Conservation (phyloP, 2,888 invertebrate genomes). For the Hecatera dysodea region DNA sequence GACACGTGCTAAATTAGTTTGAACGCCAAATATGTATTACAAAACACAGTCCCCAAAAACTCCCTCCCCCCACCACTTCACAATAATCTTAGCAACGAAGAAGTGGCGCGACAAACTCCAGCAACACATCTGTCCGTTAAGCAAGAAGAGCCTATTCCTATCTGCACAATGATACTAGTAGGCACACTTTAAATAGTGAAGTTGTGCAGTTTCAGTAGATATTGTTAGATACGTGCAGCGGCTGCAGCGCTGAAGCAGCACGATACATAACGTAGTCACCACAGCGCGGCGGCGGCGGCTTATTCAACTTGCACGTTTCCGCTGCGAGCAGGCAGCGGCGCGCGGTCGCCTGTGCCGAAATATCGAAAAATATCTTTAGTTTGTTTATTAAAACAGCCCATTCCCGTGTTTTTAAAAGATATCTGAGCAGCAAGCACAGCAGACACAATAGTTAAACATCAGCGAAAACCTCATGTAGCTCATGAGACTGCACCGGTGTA, state of each 20-base stretch:
- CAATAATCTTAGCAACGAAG: background rate
- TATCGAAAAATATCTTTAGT: background rate
- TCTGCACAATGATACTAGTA: background rate
- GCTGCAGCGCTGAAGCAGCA: background rate
- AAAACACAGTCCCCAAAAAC: no score
- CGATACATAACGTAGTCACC: background rate
- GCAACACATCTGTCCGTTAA: background rate
- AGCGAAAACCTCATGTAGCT: no score
- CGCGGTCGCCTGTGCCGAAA: background rate
- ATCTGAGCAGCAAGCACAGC: no score
- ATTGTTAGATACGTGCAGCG: no score
- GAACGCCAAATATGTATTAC: no score
- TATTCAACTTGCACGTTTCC: constrained; percentile 3
- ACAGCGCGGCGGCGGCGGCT: background rate
- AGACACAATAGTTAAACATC: no score
- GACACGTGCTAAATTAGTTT: no score
- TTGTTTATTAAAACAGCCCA: background rate
- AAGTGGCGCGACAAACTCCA: background rate
- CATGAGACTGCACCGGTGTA: no score
- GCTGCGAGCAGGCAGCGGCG: background rate
- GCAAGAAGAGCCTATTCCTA: background rate
- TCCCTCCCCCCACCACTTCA: no score
- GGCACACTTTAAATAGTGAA: background rate
- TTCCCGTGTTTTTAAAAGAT: no score
- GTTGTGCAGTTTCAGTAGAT: background rate